Conservation (phyloP, 2,797 vertebrate species). For the Monodelphis domestica region DNA sequence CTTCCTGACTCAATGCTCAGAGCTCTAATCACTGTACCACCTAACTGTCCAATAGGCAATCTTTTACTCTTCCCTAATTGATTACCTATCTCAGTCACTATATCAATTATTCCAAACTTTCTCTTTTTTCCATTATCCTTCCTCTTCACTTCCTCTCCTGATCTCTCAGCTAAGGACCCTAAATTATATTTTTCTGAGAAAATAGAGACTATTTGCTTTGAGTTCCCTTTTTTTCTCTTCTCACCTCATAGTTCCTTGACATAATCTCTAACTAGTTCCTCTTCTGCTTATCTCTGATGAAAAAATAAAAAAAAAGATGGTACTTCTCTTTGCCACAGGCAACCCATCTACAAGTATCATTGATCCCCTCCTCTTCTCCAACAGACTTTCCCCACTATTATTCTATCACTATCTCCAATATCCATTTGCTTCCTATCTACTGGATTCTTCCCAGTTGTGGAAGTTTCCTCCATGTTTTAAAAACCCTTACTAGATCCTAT, state of each 20-base stretch:
- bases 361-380: not conserved
- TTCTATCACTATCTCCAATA: not conserved
- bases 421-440: not conserved
- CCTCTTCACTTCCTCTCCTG: not conserved
- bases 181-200: not conserved
- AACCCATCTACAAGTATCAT: not conserved
- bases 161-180: not conserved
- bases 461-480: not conserved
- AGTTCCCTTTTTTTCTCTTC: not conserved
- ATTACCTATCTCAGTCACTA: not conserved
- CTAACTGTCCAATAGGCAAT: not conserved
- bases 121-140: not conserved
- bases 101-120: not conserved
- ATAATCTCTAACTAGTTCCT: not conserved
- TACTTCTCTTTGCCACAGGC: not conserved
- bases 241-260: not conserved
- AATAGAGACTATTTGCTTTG: not conserved
- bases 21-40: too few relatives aligned
- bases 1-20: too few relatives aligned
- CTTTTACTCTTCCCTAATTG: not conserved
- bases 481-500: not conserved
- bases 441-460: not conserved
- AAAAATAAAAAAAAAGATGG: not conserved
- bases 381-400: not conserved
- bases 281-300: too few relatives aligned